Conservation (phyloP, 2,888 invertebrate genomes). For the Nemotelus pantherinus region DNA sequence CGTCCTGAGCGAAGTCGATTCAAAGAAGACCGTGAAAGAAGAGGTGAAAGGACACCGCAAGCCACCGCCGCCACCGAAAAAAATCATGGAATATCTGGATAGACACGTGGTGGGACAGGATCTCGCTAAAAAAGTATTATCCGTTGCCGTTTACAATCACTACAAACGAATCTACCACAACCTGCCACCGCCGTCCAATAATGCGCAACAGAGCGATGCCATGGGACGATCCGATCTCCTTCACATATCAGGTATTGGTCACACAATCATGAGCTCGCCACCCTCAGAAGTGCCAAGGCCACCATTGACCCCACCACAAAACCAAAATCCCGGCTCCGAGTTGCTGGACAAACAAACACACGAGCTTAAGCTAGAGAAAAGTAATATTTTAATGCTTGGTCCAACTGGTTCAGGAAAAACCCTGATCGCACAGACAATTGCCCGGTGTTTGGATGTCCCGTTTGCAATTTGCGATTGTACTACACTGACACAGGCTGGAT, state of each 20-base stretch:
- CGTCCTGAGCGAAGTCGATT: conserved; percentile 91
- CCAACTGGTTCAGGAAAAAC: conserved; percentile 99
- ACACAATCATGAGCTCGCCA: conserved; percentile 68
- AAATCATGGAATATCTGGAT: conserved; percentile 96
- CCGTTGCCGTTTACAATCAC: conserved; percentile 99
- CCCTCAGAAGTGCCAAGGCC: conserved; percentile 61
- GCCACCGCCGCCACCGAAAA: conserved; percentile 95
- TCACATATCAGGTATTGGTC: conserved; percentile 83
- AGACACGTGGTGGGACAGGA: conserved; percentile 98
- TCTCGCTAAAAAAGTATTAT: conserved; percentile 95
- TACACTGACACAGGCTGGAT: conserved; percentile 94
- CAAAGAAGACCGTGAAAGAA: conserved; percentile 86
- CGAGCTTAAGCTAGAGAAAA: conserved; percentile 90
- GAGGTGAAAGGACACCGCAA: conserved; percentile 75
- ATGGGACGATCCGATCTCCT: conserved; percentile 74
- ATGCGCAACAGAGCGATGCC: conserved; percentile 56
- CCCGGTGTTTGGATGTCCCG: conserved; percentile 97
- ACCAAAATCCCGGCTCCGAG: conserved; percentile 73
- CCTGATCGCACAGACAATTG: conserved; percentile 95
- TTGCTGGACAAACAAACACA: conserved; percentile 83
- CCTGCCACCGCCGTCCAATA: conserved; percentile 68
- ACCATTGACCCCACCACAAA: conserved; percentile 53
- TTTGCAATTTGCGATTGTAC: conserved; percentile 99
- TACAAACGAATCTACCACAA: conserved; percentile 98
- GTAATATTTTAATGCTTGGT: conserved; percentile 94